A percentile compares a stretch with the other conserved stretches of the same genome.
These are phyloP conservation scores for Pyrrhia umbra DNA, from an alignment of 2,888 invertebrate species.

Conservation along the genomic window DNA sequence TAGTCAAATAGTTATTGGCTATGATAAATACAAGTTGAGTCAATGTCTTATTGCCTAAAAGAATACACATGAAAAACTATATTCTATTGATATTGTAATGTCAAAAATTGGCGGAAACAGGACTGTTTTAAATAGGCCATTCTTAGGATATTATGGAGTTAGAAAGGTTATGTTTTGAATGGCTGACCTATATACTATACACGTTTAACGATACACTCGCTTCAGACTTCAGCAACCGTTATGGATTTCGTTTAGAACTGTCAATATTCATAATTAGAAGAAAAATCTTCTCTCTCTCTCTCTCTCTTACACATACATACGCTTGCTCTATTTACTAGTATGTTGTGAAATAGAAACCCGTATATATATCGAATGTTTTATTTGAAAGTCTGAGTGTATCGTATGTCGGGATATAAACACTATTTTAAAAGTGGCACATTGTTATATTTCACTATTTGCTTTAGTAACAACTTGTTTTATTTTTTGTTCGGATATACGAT, in stretches of 20 bases:
- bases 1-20: background rate
- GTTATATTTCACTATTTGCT: no score
- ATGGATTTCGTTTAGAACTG: background rate
- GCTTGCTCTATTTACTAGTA: no score
- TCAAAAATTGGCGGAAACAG: background rate
- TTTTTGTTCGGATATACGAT: background rate
- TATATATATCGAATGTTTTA: background rate
- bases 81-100: background rate
- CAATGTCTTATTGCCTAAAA: background rate
- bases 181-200: background rate
- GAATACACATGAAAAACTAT: conserved; percentile 1
- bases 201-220: background rate
- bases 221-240: no score
- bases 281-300: background rate
- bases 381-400: background rate
- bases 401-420: background rate
- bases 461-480: background rate
- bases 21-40: background rate
- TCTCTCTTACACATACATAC: background rate
- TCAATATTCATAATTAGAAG: background rate
- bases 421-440: background rate
- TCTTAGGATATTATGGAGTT: no score
- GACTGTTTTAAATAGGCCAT: background rate
- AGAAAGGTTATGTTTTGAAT: background rate
- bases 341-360: background rate